A percentile compares a stretch with the other conserved stretches of the same genome.
phyloP scores from a whole-genome alignment of 2,113 vertebrate genomes.

The Apodemus sylvaticus region DNA sequence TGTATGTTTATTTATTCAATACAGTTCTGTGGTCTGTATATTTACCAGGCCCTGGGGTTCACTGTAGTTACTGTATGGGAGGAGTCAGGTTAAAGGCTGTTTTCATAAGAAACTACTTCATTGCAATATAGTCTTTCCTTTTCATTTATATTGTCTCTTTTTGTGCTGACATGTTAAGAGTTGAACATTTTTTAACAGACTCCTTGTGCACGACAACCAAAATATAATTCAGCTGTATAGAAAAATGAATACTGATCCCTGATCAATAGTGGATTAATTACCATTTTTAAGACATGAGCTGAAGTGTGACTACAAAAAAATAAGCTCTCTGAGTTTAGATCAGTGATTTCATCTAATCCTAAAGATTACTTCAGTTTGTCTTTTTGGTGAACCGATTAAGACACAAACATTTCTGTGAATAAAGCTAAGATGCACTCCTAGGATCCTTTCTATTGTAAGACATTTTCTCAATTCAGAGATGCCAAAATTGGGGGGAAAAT shows the following conservation, averaged over 20 bases:
- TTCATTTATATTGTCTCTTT: neutral
- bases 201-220: neutral
- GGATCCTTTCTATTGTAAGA: neutral
- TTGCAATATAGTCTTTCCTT: neutral
- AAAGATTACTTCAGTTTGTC: neutral
- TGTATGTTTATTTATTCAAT: neutral
- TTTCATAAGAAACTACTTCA: neutral
- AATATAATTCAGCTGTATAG: neutral
- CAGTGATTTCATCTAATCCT: neutral
- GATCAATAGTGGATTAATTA: neutral
- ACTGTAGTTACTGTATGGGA: neutral
- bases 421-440: neutral
- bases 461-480: constrained; percentile 30
- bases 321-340: neutral
- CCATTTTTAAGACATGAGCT: constrained; percentile 11
- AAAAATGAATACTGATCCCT: neutral
- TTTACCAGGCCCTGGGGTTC: neutral
- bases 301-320: neutral
- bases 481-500: constrained; percentile 22
- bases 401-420: neutral
- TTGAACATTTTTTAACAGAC: neutral
- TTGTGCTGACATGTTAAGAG: neutral
- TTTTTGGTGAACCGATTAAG: constrained; percentile 17
- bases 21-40: neutral
- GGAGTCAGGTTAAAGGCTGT: neutral